These are phyloP conservation scores for Lepus timidus DNA, from an alignment of 2,113 vertebrate genomes.

Conservation along the genomic window DNA sequence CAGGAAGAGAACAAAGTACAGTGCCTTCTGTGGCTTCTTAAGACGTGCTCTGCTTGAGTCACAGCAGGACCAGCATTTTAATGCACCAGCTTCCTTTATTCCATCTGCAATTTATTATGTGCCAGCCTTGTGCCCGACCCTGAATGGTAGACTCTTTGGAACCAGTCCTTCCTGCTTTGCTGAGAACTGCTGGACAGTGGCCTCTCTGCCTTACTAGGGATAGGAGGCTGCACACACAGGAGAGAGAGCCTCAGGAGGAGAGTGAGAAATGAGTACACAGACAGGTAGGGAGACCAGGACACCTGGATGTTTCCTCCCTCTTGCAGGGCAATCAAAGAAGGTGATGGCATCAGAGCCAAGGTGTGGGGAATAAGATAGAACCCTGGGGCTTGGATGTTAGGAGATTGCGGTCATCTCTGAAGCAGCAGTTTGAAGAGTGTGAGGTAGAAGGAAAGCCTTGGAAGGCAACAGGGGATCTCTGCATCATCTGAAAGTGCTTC, in stretches of 20 bases:
- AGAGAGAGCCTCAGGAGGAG: neutral
- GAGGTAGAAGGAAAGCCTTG: neutral
- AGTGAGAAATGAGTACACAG: neutral
- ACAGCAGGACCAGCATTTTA: neutral
- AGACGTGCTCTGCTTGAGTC: neutral
- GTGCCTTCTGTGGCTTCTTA: neutral
- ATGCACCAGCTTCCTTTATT: neutral
- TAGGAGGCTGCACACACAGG: neutral
- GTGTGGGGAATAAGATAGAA: neutral
- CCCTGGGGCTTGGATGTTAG: neutral
- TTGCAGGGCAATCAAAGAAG: neutral
- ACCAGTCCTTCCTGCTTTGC: neutral
- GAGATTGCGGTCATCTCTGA: neutral
- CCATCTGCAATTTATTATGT: neutral
- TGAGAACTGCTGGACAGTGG: neutral
- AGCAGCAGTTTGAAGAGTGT: neutral
- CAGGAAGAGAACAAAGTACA: neutral
- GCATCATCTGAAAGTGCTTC: neutral
- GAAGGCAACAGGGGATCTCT: neutral
- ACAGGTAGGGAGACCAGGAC: neutral
- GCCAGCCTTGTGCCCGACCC: neutral
- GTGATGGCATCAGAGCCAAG: neutral
- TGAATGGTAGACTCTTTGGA: neutral
- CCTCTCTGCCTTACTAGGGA: neutral
- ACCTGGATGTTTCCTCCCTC: neutral